Conservation (phyloP, 2,113 vertebrate genomes). For the Calidris pugnax region DNA sequence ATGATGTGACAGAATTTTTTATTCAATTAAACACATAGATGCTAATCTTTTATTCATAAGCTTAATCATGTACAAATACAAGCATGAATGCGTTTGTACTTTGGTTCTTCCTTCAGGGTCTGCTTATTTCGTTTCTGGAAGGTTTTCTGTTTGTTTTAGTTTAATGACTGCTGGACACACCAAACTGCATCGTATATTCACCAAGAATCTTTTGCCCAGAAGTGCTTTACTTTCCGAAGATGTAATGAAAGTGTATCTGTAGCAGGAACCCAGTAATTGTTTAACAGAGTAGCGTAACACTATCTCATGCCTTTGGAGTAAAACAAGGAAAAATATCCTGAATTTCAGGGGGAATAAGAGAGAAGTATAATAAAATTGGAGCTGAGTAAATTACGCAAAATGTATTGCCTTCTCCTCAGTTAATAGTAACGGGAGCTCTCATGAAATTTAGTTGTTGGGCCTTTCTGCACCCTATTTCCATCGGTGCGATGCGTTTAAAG, state of each 20-base stretch:
- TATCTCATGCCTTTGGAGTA: not conserved
- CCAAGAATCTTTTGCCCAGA: not conserved
- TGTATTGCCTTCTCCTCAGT: not conserved
- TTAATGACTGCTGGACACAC: constrained; percentile 26
- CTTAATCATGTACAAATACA: constrained; percentile 18
- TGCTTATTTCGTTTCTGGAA: not conserved
- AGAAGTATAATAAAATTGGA: not conserved
- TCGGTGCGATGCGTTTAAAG: not conserved
- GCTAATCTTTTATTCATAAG: constrained; percentile 41
- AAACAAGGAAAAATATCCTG: not conserved
- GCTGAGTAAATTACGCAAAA: not conserved
- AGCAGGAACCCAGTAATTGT: not conserved
- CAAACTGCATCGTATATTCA: not conserved
- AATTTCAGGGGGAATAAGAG: not conserved
- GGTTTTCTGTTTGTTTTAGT: constrained; percentile 24
- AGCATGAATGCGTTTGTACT: not conserved
- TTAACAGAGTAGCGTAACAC: not conserved
- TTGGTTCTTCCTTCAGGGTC: constrained; percentile 1
- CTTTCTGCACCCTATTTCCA: not conserved
- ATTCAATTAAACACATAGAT: constrained; percentile 35
- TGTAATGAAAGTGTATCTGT: not conserved
- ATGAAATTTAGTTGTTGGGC: not conserved
- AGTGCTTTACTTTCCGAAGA: not conserved
- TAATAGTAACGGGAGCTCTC: not conserved
- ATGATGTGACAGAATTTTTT: constrained; percentile 10